Evolutionary conservation across 1,140 invertebrate genomes (phyloP).

Genomic region (Drosophila neocordata): DNA sequence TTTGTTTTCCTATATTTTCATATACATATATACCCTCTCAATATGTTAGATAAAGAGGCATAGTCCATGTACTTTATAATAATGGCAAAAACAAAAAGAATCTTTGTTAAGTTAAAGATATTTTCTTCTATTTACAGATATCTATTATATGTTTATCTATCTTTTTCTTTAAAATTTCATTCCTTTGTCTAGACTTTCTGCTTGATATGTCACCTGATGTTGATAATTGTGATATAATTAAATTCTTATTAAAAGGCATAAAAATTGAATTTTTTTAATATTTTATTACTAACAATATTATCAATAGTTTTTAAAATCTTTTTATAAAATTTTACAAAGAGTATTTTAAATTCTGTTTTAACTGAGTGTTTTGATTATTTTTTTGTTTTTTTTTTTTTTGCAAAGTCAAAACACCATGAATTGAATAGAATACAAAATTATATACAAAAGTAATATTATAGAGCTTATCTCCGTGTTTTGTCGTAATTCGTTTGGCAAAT

Average conservation of each 20-base stretch:
- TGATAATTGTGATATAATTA: too few relatives aligned
- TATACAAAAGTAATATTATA: slow-evolving; percentile 50
- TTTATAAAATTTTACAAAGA: not conserved
- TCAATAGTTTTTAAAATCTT: too few relatives aligned
- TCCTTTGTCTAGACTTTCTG: too few relatives aligned
- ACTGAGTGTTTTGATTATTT: slow-evolving; percentile 1
- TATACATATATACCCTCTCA: not conserved
- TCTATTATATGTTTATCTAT: too few relatives aligned
- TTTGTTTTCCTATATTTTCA: slow-evolving; percentile 8
- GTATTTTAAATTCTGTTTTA: not conserved
- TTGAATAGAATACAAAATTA: slow-evolving; percentile 59
- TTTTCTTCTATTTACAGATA: too few relatives aligned
- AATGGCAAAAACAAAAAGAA: too few relatives aligned
- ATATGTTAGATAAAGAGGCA: not conserved
- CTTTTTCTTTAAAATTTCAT: too few relatives aligned
- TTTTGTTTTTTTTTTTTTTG: slow-evolving; percentile 28
- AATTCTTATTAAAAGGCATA: too few relatives aligned
- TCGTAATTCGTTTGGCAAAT: slow-evolving; percentile 3
- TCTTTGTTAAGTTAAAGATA: too few relatives aligned
- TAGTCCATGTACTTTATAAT: not conserved
- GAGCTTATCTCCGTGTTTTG: slow-evolving; percentile 47
- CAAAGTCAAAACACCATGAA: slow-evolving; percentile 75
- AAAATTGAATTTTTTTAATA: too few relatives aligned
- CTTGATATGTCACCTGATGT: too few relatives aligned
- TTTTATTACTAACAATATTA: too few relatives aligned